These are phyloP conservation scores for Ornithoptera priamus DNA, from an alignment of 2,888 invertebrate species.

Conservation along the genomic window DNA sequence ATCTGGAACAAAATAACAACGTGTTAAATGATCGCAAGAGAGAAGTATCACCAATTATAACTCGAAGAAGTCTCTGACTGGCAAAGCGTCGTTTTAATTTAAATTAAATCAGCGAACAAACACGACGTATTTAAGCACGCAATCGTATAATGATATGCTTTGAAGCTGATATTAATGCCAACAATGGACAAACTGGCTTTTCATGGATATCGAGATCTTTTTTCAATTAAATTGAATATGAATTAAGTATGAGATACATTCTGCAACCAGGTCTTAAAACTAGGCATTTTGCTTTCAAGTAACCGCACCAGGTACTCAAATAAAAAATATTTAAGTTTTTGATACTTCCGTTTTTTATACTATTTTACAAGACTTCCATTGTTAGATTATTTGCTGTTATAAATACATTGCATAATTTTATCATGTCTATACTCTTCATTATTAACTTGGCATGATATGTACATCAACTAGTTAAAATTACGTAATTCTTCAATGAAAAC, in stretches of 20 bases:
- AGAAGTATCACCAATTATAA: conserved; percentile 38
- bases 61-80: conserved; percentile 48
- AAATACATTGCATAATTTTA: too few species aligned
- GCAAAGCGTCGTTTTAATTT: conserved; percentile 9
- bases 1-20: conserved; percentile 64
- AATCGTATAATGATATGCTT: conserved; percentile 5
- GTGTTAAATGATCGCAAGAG: conserved; percentile 48
- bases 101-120: conserved; percentile 17
- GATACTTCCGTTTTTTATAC: too few species aligned
- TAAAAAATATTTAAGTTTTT: too few species aligned
- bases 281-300: too few species aligned
- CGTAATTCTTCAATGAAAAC: too few species aligned
- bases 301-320: too few species aligned
- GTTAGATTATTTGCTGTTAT: too few species aligned
- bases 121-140: background rate
- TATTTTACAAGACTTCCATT: too few species aligned
- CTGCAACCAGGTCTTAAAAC: too few species aligned
- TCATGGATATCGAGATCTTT: conserved; percentile 33
- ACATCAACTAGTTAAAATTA: too few species aligned
- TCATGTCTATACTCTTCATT: too few species aligned
- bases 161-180: conserved; percentile 12
- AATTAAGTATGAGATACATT: background rate
- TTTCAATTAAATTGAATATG: conserved; percentile 18
- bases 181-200: conserved; percentile 32
- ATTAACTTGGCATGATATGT: too few species aligned